Evolutionary conservation across 2,113 vertebrate genomes (phyloP).

Genomic region (Triplophysa dalaica): DNA sequence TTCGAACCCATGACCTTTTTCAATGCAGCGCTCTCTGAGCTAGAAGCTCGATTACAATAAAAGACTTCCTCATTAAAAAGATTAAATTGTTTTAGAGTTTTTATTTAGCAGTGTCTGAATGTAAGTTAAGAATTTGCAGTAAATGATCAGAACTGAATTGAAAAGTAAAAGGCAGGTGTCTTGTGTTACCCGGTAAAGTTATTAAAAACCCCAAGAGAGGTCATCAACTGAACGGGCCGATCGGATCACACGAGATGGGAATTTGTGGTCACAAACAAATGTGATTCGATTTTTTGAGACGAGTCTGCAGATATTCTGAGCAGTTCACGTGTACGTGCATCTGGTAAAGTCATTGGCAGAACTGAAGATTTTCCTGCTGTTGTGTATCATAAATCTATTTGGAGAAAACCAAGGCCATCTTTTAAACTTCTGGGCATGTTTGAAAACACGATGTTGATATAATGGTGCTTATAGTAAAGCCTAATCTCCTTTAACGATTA

Average conservation of each 20-base stretch:
- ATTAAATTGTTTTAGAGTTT: too few species aligned
- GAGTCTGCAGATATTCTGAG: conserved; percentile 32
- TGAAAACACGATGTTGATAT: background rate
- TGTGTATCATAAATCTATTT: conserved; percentile 33
- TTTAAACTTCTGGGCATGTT: conserved; percentile 11
- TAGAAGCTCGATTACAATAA: too few species aligned
- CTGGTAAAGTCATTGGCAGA: conserved; percentile 56
- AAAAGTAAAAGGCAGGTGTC: background rate
- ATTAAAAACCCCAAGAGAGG: conserved; percentile 13
- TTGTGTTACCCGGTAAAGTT: background rate
- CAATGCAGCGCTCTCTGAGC: too few species aligned
- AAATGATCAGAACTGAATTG: background rate
- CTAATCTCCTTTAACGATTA: background rate
- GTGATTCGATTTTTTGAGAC: conserved; percentile 40
- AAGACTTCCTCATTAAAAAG: too few species aligned
- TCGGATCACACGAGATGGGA: conserved; percentile 35
- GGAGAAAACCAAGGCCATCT: conserved; percentile 4
- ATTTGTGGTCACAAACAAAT: conserved; percentile 39
- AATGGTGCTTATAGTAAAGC: background rate
- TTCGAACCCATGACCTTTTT: too few species aligned
- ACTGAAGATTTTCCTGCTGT: conserved; percentile 28
- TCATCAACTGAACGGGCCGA: conserved; percentile 19
- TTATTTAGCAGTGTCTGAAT: too few species aligned
- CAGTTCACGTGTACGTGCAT: conserved; percentile 43
- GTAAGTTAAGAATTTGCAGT: too few species aligned